Base-by-base conservation (phyloP, 2,888 invertebrate genomes). In the Drosophila greeni region DNA sequence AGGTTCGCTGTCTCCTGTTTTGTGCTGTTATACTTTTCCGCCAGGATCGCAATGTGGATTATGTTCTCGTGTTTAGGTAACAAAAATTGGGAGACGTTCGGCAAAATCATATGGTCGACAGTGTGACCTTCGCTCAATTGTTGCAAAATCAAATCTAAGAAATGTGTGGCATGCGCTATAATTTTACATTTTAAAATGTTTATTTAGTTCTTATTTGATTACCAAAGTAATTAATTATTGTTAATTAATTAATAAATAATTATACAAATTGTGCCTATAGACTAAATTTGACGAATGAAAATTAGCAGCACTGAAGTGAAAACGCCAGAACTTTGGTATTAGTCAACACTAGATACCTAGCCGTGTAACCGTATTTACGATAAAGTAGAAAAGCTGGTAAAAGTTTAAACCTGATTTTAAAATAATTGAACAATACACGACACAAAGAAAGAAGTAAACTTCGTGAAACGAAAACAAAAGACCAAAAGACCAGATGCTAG, bases 41-140 rank as follows among this genome's bases (percentile, higher is more conserved):
- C 14, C 29, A 16, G 29, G 34, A 20, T 49, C 26, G 26, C 24
- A 42, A 24, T 45, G 16, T 43, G 26, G 26, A 16, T 26, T 24
- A 36, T 43, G 45, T 43, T 34, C 64, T 65, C 64, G 64, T 64
- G 56, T 73, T 61, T 54, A 75, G 75, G 72, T 76, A 79, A 76
- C 66, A 70, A 75, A 76, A 66, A 59, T 68, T 60, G 60, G 37
- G 43, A 43, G 23, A 51, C 29, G 23, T 52, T 58, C 57, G 57
- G 54, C 54, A 54, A 58, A 60, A 60, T 47, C 62, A 62, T 62
- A 62, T 61, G 62, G 18, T 45, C 8, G 14, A 14, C 7, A 43
- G 34, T 59, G 55, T 29, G 34, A 18, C 45, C 29, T 8, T 14
- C 14, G 29, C 4, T 29, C 7, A 4, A 14, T 12, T 14, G 5